Base-by-base conservation (phyloP, 2,888 invertebrate genomes). In the Campoplex nolae region DNA sequence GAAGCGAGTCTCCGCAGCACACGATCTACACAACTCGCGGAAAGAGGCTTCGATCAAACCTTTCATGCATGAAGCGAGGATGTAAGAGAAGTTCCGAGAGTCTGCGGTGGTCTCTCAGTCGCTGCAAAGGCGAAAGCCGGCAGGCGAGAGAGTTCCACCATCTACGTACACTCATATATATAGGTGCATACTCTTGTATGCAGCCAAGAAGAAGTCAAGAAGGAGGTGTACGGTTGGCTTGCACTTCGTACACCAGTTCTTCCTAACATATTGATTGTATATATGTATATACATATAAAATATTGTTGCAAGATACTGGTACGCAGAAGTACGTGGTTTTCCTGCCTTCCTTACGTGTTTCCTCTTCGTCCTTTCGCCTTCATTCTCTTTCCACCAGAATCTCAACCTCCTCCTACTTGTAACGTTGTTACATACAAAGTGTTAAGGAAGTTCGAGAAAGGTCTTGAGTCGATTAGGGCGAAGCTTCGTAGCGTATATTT, bases 21-120 rank as follows among this genome's bases (percentile, higher is more conserved):
- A 76, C 65, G 80, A 81, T 84, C 81, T 73, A 65, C 77, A 83
- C 77, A 83, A 85, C 79, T 85, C 58, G 80, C 67, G 77, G 35
- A 84, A 67, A 80, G 75, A 75, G 56, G 78, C 58, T 83, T 88
- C 84, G 84, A 88, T 82, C 83, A 58, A 84, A 75, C 88, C 88
- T 86, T 86, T 88, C 88, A 78, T 74, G 78, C 71, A 81, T 42
- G 78, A 84, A 84, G 78, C 56, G 71, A 54, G 35, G 65, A 84
- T 81, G 71, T 56, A 67, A 78, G 78, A 65, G 85, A 88, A 86
- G 62, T 87, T 87, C 77, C 78, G 81, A 81, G 80, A 81, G 81
- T 58, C 80, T 58, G 78, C 28, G 75, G 62, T 62, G 45, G 62
- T 76, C 51, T 83, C 71, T 67, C 35, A 42, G 62, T 65, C 56